phyloP scores from a whole-genome alignment of 2,113 vertebrate genomes.

The Oenanthe oenanthe region DNA sequence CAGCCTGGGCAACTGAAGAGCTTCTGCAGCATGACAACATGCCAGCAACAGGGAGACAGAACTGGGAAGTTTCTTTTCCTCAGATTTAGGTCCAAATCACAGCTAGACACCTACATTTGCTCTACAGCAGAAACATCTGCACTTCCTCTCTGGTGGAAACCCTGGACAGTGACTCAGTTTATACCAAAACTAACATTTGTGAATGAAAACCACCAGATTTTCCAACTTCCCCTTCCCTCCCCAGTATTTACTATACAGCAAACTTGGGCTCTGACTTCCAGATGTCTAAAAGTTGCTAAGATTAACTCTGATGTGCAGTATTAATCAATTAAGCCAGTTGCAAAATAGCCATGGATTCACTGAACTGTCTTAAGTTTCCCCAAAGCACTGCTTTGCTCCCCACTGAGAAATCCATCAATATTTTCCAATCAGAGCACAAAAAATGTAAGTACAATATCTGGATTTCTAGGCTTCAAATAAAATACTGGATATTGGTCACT shows the following conservation, averaged over 20 bases:
- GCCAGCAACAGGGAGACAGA: background rate
- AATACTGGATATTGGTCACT: background rate
- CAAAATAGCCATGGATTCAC: background rate
- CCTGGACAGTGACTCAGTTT: background rate
- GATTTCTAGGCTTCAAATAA: background rate
- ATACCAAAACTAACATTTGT: background rate
- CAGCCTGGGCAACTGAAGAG: accelerated
- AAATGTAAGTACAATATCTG: background rate
- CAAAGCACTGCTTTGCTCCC: background rate
- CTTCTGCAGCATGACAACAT: background rate
- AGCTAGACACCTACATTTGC: background rate
- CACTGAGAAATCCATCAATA: background rate
- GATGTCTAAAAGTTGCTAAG: background rate
- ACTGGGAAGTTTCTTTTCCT: background rate
- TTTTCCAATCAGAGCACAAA: background rate
- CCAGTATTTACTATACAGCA: background rate
- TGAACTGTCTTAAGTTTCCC: background rate
- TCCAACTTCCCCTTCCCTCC: background rate
- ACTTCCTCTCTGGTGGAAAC: background rate
- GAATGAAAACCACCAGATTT: background rate
- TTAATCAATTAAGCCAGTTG: background rate
- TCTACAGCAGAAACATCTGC: background rate
- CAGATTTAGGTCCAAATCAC: background rate
- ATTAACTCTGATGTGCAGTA: background rate
- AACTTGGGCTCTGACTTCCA: background rate